Conservation (phyloP, 2,113 vertebrate genomes). For the Thryonomys swinderianus region DNA sequence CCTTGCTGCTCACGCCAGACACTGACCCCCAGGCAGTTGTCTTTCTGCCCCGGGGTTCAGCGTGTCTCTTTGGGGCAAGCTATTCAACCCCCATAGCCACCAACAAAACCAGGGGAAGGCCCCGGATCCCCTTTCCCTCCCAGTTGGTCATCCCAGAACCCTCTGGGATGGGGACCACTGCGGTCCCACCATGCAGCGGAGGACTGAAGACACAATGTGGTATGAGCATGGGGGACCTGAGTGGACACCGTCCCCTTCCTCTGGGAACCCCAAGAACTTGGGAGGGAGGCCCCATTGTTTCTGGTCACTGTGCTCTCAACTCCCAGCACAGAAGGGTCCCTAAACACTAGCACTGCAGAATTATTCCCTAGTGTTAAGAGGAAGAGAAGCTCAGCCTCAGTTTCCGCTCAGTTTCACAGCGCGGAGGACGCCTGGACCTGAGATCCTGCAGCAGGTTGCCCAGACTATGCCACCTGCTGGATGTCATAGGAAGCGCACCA, state of each 20-base stretch:
- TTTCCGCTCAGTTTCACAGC: neutral
- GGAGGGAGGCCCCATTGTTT: neutral
- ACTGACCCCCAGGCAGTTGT: neutral
- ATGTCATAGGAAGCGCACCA: neutral
- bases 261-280: accelerated
- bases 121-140: accelerated
- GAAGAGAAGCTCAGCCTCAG: neutral
- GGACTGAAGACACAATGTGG: neutral
- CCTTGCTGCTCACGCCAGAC: too few relatives aligned
- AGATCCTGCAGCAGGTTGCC: neutral
- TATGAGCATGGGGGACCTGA: accelerated
- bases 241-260: neutral
- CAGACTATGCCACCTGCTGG: constrained; percentile 59
- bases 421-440: accelerated
- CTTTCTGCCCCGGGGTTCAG: neutral
- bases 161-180: neutral
- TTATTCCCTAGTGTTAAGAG: neutral
- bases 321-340: neutral
- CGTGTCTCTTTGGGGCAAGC: neutral
- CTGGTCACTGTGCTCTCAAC: neutral
- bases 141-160: neutral
- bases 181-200: too few relatives aligned
- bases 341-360: neutral
- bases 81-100: neutral
- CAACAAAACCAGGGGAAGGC: neutral